Evolutionary conservation across 2,113 vertebrate species (phyloP), one percentile per base, ranked within the genome.

Genomic region (Colinus virginianus): DNA sequence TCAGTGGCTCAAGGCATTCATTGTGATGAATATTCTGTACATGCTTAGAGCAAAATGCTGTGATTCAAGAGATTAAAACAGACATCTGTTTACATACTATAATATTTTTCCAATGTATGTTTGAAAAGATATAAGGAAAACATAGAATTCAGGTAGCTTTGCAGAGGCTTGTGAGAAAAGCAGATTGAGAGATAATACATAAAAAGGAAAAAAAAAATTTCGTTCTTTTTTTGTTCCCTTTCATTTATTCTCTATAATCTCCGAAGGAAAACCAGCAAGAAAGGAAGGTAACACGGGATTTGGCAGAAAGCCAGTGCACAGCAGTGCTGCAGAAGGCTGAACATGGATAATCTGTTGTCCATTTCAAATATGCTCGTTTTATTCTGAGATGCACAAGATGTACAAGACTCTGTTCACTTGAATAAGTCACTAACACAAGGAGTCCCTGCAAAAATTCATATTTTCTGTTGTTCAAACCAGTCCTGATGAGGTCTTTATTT

Each of bases 1-100:
- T 70, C 19, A 13, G 0, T 2, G 69, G 43, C 2, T 1, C 8
- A 32, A 51, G 28, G 36, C 17, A 40, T 64, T 53, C 10, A 0
- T 61, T 61, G 19, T 69, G 32, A 71, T 26, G 56, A 40, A 67
- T 17, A 32, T 9, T 42, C 26, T 53, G 14, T 59, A 10, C 36
- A 34, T 26, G 67, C 63, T 19, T 64, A 17, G 11, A 78, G 77
- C 49, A 68, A 83, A 77, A 83, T 72, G 9, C 48, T 77, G 80
- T 72, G 36, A 53, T 23, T 72, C 3, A 8, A 8, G 28, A 83
- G 28, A 62, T 62, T 56, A 70, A 83, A 69, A 58, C 7, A 79
- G 64, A 6, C n/a, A 61, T 48, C 36, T 7, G 0, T 64, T 83
- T 76, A 56, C 8, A 25, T 69, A 14, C 32, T 32, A 6, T 23